Evolutionary conservation across 2,888 invertebrate species (phyloP), one percentile per base, ranked within the genome.

Genomic region (Polyploca ridens): DNA sequence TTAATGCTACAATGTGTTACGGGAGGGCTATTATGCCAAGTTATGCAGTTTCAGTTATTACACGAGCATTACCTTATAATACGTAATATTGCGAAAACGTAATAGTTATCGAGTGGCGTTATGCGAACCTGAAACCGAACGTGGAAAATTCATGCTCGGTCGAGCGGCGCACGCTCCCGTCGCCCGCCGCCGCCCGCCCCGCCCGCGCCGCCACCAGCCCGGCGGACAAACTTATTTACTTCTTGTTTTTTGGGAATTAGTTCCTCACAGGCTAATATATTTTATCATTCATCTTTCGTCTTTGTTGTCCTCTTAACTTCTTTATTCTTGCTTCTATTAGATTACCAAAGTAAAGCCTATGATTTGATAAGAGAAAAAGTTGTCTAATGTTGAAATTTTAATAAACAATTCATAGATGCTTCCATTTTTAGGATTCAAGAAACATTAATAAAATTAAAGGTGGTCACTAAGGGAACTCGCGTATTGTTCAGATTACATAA

Each of bases 81-180:
- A 89, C 91, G 91, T 93, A 93, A 94, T 89, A 84, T 89, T 90
- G 87, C 85, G 90, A 89, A 91, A 92, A 89, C 84, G 84, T 91
- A 89, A 92, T 89, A 87, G 85, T 90, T 90, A 91, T 91, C 87
- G 84, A 84, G 87, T 85, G 74, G 79, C 79, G 88, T 93, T 91
- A 91, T 85, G 90, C 82, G 89, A 87, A 82, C 83, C 90, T 91
- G 92, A 93, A 93, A 91, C 87, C 90, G 88, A 93, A 91, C 87
- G 92, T 93, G 92, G 91, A 93, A 93, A 90, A 90, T 91, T 93
- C 88, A 93, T 83, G 93, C 92, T 90, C 85, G 78, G 88, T 83
- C 82, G 82, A 91, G 91, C 91, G 88, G 80, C 81, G 81, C 88
- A 83, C 74, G 79, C 79, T 73, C 75, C 69, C 66, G 64, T 4